Base-by-base conservation (phyloP, 1,140 invertebrate genomes). In the Drosophila trapezifrons region DNA sequence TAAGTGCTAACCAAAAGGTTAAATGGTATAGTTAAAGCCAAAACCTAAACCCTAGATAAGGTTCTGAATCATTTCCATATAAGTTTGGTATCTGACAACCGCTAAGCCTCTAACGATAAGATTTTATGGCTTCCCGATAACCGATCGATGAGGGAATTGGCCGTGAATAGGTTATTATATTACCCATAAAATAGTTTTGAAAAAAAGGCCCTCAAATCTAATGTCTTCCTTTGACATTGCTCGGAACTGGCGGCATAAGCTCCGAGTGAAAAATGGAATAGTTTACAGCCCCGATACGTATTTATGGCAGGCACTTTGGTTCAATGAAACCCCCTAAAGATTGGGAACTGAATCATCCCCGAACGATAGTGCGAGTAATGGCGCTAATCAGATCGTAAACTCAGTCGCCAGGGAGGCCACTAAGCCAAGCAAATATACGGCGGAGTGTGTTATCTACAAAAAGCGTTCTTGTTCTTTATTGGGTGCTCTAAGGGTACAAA, bases 401-500 rank as follows among this genome's bases (percentile, higher is more conserved):
- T 32, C 15, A 25, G 60, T 67, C 25, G 32, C 32, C 43, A 18
- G 18, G 43, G 58, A 64, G 58, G 64, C 18, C 59, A 49, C 38
- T 47, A 22, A 45, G 64, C 35, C 27, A 22, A 45, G 29, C 18
- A 15, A 57, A 70, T 70, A 46, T 70, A 70, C 64, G 32, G 46
- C 18, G 3, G 6, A 15, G 3, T 29, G 40, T 37, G 35, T 83
- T 83, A 83, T 83, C 75, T 64, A 43, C 43, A 59, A 64, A 63
- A 43, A 43, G 25, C 1, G 57, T 49, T 49, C 43, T 62, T 64
- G 35, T 45, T 45, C 13, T 64, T 52, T 55, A 64, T 46, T 57
- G 43, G 49, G 40, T 67, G 66, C 56, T 57, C 35, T 76, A 70
- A 40, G 29, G 35, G 66, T 59, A 67, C 65, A 72, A 79, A 84